A percentile compares a stretch with the other conserved stretches of the same genome.
Evolutionary conservation across 2,888 invertebrate species (phyloP).

Genomic region (Geotrupes spiniger): DNA sequence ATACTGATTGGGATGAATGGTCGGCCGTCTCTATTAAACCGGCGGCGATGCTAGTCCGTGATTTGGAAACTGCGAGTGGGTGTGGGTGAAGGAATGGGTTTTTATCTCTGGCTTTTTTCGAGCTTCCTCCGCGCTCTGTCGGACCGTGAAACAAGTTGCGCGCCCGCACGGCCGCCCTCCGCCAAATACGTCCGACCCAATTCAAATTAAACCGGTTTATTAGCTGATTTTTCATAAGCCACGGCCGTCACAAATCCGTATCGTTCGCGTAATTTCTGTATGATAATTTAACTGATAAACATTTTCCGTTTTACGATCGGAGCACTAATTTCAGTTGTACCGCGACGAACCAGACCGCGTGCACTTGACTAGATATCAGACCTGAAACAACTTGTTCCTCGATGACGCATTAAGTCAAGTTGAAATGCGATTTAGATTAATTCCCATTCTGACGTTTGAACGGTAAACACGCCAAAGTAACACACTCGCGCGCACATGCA

Average conservation of each 20-base stretch:
- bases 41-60: conserved; percentile 38
- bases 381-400: no score
- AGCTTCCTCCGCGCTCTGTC: conserved; percentile 41
- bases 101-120: conserved; percentile 40
- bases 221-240: no score
- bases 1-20: conserved; percentile 46
- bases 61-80: conserved; percentile 17
- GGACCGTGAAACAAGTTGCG: conserved; percentile 43
- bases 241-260: no score
- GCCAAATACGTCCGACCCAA: no score
- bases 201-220: no score
- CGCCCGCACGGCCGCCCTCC: conserved; percentile 39
- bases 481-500: conserved; percentile 9
- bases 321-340: no score
- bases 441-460: conserved; percentile 1
- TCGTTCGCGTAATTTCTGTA: no score
- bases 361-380: no score
- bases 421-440: conserved; percentile 12
- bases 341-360: no score
- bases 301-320: no score
- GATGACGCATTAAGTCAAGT: background rate
- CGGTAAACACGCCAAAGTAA: conserved; percentile 6
- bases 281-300: no score
- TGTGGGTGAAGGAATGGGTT: conserved; percentile 28
- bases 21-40: conserved; percentile 41